Conservation (phyloP, 92 coral and sea anemone species). For the Parazoanthus atlanticus region DNA sequence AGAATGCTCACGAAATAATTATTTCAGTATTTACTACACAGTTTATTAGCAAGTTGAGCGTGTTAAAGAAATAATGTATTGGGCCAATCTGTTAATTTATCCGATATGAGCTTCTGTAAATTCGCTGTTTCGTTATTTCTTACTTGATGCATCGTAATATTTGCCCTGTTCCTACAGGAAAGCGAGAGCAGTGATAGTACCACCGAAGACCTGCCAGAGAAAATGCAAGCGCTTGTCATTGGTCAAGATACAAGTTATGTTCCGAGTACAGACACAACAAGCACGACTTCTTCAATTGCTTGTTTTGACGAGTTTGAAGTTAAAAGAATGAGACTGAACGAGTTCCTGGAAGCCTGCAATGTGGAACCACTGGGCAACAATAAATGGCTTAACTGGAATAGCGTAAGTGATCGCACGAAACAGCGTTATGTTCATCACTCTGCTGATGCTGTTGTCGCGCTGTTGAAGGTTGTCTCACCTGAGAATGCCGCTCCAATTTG, state of each 20-base stretch:
- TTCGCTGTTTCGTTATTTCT: no score
- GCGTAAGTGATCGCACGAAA: neutral
- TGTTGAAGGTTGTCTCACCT: neutral
- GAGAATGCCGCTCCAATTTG: neutral
- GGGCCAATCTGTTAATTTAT: no score
- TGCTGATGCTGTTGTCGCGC: neutral
- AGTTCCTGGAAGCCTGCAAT: neutral
- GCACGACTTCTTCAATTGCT: slow-evolving; percentile 6
- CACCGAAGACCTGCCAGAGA: no score
- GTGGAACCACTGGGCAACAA: neutral
- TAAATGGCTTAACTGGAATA: neutral
- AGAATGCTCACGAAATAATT: no score
- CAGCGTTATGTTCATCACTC: neutral
- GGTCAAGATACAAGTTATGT: neutral
- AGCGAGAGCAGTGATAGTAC: neutral
- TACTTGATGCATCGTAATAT: no score
- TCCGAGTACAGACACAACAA: neutral
- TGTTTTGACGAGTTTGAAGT: neutral
- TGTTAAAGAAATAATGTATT: no score
- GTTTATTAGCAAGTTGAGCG: no score
- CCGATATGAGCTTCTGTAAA: no score
- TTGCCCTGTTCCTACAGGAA: neutral
- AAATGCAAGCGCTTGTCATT: neutral
- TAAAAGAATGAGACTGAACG: neutral
- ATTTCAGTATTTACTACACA: no score